Base-by-base conservation (phyloP, 2,113 vertebrate species). In the Dryoscopus gambensis region DNA sequence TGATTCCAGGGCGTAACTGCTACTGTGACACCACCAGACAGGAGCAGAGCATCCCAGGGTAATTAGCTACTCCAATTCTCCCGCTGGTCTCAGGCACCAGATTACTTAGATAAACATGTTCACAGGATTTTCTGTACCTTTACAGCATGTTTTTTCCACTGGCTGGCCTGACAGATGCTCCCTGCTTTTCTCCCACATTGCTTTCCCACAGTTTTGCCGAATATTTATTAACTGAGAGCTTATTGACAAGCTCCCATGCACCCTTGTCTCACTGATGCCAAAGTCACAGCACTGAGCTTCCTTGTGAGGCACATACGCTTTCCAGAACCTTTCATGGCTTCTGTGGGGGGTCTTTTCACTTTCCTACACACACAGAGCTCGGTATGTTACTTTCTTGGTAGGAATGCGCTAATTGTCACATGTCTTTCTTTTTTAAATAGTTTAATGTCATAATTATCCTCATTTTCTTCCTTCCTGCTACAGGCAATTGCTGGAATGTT, bases 401-500 rank as follows among this genome's bases (percentile, higher is more conserved):
- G 90, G 69, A 93, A 79, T 84, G 80, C 23, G 6, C 77, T 96
- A 94, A 96, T 94, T 96, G 88, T 90, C 92, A 92, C 90, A 92
- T 46, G n/a, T 94, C 88, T 96, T 79, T 85, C 80, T 93, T 92
- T 95, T 88, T 67, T 0, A 96, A 92, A 92, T 84, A 93, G 73
- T 86, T 94, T 93, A 90, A 94, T 94, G 91, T 92, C 76, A 71
- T 94, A 95, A 96, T 96, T 90, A 95, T 71, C 93, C 73, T 95
- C 64, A 92, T 90, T 90, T 97, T 90, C 87, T 94, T 97, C 82
- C 87, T 94, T 95, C 89, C 95, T 95, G 94, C 89, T 93, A 81
- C 91, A 95, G 91, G 95, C 91, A 92, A 92, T 92, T 70, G 56
- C 64, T 77, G 89, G 33, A 93, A 86, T 49, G 67, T 55, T 83